Percentiles rank a stretch among this genome's conserved stretches.
phyloP scores from a whole-genome alignment of 2,888 invertebrate species.

The Nephrocerus scutellatus region DNA sequence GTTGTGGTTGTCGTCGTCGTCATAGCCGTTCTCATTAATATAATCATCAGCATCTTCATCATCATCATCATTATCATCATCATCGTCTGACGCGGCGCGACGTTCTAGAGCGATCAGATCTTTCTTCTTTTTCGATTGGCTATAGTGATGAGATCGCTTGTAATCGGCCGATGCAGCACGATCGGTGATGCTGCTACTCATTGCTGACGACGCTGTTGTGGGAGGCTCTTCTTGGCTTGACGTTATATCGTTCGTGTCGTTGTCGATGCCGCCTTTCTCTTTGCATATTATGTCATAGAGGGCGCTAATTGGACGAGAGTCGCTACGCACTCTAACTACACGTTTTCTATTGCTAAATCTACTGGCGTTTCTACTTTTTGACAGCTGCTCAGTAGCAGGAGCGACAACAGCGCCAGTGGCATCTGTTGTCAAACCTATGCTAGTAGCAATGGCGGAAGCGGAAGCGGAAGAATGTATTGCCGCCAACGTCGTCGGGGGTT shows the following conservation, averaged over 20 bases:
- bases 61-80: too few species aligned
- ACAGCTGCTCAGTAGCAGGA: slow-evolving; percentile 14
- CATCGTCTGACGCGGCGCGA: too few species aligned
- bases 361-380: slow-evolving; percentile 37
- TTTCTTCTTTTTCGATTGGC: too few species aligned
- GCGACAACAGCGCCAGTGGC: slow-evolving; percentile 3
- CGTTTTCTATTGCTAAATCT: slow-evolving; percentile 41
- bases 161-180: too few species aligned
- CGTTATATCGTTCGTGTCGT: slow-evolving; percentile 27
- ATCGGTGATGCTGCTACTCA: too few species aligned
- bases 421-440: slow-evolving; percentile 2
- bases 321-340: slow-evolving; percentile 44
- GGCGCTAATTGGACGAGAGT: slow-evolving; percentile 46
- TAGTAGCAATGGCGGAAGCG: slow-evolving; percentile 9
- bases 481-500: slow-evolving; percentile 9
- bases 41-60: slow-evolving; percentile 11
- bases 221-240: slow-evolving; percentile 18
- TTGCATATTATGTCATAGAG: slow-evolving; percentile 49
- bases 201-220: slow-evolving; percentile 9
- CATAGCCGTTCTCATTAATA: neutral
- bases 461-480: neutral
- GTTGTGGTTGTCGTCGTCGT: slow-evolving; percentile 11
- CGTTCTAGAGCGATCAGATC: too few species aligned
- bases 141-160: slow-evolving; percentile 19
- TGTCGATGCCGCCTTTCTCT: slow-evolving; percentile 42